Conservation (phyloP, 64 coral and sea anemone genomes). For the Astreopora myriophthalma region DNA sequence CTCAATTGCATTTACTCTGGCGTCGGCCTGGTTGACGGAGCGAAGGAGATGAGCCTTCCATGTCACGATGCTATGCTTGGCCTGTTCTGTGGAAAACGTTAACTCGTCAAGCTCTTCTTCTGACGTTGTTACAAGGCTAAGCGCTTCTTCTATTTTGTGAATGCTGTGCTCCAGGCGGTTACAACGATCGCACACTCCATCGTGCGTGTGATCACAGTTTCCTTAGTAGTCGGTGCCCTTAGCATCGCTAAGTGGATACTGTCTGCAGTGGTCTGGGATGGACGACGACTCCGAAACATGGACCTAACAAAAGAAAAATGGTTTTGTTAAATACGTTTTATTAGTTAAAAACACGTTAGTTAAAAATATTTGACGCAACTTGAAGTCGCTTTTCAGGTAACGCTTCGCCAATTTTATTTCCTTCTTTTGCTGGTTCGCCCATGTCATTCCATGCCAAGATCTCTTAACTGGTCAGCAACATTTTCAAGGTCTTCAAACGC, state of each 20-base stretch:
- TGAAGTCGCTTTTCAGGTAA: constrained; percentile 70
- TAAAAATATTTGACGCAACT: too few species aligned
- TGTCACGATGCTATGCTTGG: not conserved
- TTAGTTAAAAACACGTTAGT: too few species aligned
- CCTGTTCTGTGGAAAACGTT: not conserved
- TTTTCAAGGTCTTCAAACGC: constrained; percentile 35
- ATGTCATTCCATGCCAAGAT: constrained; percentile 60
- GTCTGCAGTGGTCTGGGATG: constrained; percentile 33
- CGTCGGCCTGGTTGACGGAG: not conserved
- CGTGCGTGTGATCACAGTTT: constrained; percentile 29
- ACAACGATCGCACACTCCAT: constrained; percentile 19
- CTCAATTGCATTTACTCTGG: not conserved
- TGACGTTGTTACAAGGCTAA: not conserved
- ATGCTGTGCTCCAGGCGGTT: not conserved
- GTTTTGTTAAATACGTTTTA: too few species aligned
- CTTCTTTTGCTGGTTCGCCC: constrained; percentile 49
- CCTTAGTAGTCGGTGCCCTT: not conserved
- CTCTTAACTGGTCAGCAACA: constrained; percentile 67
- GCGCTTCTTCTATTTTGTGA: not conserved
- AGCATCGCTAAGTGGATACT: constrained; percentile 16
- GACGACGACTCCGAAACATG: not conserved
- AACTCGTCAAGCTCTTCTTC: not conserved
- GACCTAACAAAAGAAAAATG: too few species aligned
- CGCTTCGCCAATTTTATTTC: constrained; percentile 51
- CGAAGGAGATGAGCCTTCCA: constrained; percentile 7